Percentiles rank a stretch among this genome's conserved stretches.
Conservation (phyloP, 2,113 vertebrate species). For the Oxygymnocypris stewartii region DNA sequence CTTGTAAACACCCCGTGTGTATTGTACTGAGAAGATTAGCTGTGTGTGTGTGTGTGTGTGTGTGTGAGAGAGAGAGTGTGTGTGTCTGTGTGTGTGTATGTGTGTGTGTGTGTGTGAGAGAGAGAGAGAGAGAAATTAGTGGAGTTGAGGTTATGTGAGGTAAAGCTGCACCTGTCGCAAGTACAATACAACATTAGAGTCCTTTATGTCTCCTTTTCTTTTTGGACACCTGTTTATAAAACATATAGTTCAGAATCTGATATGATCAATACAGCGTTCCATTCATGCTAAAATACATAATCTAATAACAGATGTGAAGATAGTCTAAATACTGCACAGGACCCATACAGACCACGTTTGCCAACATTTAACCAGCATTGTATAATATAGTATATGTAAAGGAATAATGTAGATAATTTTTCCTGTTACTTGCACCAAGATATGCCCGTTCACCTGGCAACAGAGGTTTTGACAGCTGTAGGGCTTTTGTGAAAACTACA, state of each 20-base stretch:
- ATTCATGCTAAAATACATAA: background rate
- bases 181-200: background rate
- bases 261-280: background rate
- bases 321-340: background rate
- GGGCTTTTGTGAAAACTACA: background rate
- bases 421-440: background rate
- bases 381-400: background rate
- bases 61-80: background rate
- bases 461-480: background rate
- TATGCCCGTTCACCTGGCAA: background rate
- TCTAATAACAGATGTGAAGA: background rate
- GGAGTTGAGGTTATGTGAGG: background rate
- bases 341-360: background rate
- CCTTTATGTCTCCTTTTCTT: background rate
- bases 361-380: background rate
- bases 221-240: background rate
- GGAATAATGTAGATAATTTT: background rate
- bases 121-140: background rate
- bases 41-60: background rate
- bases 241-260: background rate
- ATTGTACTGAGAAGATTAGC: background rate
- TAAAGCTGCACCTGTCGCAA: background rate
- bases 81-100: too few relatives aligned
- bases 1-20: conserved; percentile 18
- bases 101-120: background rate